phyloP scores from a whole-genome alignment of 2,113 vertebrate species.

The Nematolebias whitei region DNA sequence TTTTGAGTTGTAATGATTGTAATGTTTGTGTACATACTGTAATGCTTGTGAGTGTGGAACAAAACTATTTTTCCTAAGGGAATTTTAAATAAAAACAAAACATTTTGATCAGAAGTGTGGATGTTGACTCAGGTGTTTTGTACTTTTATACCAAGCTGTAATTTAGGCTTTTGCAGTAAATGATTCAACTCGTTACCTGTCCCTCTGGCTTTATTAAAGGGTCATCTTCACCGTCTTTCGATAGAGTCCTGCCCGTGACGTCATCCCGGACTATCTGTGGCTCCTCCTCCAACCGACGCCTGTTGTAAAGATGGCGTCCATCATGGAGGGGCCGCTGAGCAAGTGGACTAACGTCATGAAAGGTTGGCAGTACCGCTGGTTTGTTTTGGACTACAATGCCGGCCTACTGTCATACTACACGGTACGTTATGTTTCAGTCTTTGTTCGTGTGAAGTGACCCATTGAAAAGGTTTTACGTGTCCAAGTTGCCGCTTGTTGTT shows the following conservation, averaged over 20 bases:
- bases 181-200: neutral
- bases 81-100: no score
- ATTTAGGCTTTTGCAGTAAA: neutral
- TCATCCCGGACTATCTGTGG: conserved; percentile 40
- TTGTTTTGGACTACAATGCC: conserved; percentile 95
- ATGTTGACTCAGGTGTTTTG: no score
- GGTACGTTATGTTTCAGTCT: conserved; percentile 76
- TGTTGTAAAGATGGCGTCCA: conserved; percentile 95
- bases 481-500: conserved; percentile 36
- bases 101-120: no score
- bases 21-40: no score
- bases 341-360: conserved; percentile 99
- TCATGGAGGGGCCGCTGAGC: conserved; percentile 98
- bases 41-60: no score
- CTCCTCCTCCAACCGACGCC: conserved; percentile 68
- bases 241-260: conserved; percentile 27
- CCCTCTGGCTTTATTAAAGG: neutral
- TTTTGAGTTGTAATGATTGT: no score
- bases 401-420: conserved; percentile 97
- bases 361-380: conserved; percentile 99
- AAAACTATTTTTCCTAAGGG: no score
- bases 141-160: no score
- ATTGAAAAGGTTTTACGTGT: fast-evolving
- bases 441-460: neutral
- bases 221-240: neutral